phyloP scores from a whole-genome alignment of 2,797 vertebrate species.

The Xiphophorus birchmanni region DNA sequence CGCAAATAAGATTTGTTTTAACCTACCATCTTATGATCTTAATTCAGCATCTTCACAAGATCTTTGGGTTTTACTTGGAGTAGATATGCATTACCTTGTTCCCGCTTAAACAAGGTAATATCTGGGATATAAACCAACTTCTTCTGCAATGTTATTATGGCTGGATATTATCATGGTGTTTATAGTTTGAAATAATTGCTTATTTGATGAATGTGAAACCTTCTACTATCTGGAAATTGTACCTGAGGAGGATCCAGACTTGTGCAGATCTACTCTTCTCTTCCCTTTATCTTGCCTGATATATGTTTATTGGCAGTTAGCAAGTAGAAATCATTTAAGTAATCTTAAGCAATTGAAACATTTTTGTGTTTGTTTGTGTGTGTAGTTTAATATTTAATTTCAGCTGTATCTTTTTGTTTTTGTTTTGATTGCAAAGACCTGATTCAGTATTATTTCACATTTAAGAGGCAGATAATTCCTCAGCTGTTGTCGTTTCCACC shows the following conservation, averaged over 20 bases:
- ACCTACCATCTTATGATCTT: too few relatives aligned
- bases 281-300: background rate
- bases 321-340: too few relatives aligned
- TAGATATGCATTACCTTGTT: background rate
- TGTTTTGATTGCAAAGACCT: background rate
- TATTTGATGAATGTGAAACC: too few relatives aligned
- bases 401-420: background rate
- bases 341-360: too few relatives aligned
- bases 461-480: slow-evolving; percentile 14
- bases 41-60: background rate
- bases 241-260: background rate
- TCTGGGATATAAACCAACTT: background rate
- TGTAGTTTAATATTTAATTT: background rate
- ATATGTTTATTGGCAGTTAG: background rate
- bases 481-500: slow-evolving; percentile 51
- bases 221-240: too few relatives aligned
- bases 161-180: background rate
- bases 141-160: background rate
- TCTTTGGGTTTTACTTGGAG: background rate
- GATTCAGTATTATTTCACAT: slow-evolving; percentile 18
- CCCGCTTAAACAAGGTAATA: background rate
- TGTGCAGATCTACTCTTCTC: background rate
- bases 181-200: too few relatives aligned
- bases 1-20: too few relatives aligned
- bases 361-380: too few relatives aligned